Conservation (phyloP, 1,140 invertebrate species). For the Telenomus remus region DNA sequence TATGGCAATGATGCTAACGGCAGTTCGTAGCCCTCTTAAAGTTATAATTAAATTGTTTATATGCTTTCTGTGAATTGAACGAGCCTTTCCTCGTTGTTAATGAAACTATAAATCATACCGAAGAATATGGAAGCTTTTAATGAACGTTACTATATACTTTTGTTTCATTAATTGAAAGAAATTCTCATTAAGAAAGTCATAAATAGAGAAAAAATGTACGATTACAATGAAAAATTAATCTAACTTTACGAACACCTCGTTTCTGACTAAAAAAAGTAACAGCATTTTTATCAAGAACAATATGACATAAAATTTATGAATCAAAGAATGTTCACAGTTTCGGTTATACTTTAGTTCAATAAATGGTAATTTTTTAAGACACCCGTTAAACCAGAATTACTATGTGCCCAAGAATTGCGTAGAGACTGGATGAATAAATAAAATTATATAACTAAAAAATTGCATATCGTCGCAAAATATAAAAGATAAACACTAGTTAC, state of each 20-base stretch:
- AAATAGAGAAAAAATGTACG: not conserved
- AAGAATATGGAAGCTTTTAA: not conserved
- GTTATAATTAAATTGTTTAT: conserved; percentile 18
- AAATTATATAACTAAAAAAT: too few relatives aligned
- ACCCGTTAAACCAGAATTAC: too few relatives aligned
- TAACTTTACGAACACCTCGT: too few relatives aligned
- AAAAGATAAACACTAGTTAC: conserved; percentile 3
- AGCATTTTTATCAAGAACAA: too few relatives aligned
- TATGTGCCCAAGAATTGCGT: too few relatives aligned
- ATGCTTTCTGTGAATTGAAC: conserved; percentile 1
- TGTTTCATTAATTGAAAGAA: conserved; percentile 3
- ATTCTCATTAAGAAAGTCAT: not conserved
- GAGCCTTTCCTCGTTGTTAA: conserved; percentile 1
- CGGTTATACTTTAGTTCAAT: too few relatives aligned
- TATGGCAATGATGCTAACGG: too few relatives aligned
- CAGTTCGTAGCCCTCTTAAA: too few relatives aligned
- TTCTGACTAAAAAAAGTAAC: too few relatives aligned
- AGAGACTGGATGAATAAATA: not conserved
- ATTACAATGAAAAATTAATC: not conserved
- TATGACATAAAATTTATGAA: too few relatives aligned
- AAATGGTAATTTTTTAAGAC: too few relatives aligned
- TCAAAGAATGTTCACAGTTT: too few relatives aligned
- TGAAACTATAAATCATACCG: conserved; percentile 7
- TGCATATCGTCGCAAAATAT: not conserved
- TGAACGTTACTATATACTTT: not conserved